A percentile compares a stretch with the other conserved stretches of the same genome.
Evolutionary conservation across 2,113 vertebrate genomes (phyloP).

Genomic region (Proterorhinus semilunaris): DNA sequence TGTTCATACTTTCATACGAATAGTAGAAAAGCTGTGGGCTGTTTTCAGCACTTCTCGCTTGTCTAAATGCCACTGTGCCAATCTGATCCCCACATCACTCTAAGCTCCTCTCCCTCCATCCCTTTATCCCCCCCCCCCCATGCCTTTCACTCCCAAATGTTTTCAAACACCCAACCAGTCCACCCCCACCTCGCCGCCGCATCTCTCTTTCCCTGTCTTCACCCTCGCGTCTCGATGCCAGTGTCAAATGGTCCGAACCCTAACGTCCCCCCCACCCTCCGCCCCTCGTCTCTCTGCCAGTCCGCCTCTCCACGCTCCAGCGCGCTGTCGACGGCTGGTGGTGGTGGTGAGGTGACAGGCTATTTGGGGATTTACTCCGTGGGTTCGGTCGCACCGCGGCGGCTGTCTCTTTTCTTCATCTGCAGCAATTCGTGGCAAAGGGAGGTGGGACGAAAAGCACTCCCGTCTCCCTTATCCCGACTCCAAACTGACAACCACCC

Average conservation of each 20-base stretch:
- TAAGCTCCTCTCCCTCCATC: constrained; percentile 38
- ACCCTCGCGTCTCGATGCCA: constrained; percentile 59
- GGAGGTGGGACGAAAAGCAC: constrained; percentile 43
- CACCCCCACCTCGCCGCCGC: constrained; percentile 11
- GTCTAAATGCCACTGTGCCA: constrained; percentile 51
- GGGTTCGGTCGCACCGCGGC: constrained; percentile 43
- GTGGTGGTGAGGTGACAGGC: constrained; percentile 71
- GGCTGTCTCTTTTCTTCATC: constrained; percentile 67
- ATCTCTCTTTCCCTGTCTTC: constrained; percentile 23
- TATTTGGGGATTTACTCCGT: constrained; percentile 78
- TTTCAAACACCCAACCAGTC: constrained; percentile 60
- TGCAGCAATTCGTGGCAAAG: constrained; percentile 68
- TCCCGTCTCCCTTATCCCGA: constrained; percentile 53
- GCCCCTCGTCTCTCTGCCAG: constrained; percentile 47
- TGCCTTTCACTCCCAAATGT: constrained; percentile 55
- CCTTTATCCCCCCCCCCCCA: constrained; percentile 13
- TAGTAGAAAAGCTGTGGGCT: constrained; percentile 5
- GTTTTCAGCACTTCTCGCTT: constrained; percentile 49
- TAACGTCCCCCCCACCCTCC: constrained; percentile 58
- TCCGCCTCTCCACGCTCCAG: constrained; percentile 60
- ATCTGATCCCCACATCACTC: constrained; percentile 59
- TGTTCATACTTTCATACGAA: too few species aligned
- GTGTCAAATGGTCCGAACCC: constrained; percentile 67
- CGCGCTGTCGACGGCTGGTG: constrained; percentile 72
- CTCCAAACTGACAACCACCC: constrained; percentile 54